Evolutionary conservation across 2,888 invertebrate genomes (phyloP).

Genomic region (Synanthedon formicaeformis): DNA sequence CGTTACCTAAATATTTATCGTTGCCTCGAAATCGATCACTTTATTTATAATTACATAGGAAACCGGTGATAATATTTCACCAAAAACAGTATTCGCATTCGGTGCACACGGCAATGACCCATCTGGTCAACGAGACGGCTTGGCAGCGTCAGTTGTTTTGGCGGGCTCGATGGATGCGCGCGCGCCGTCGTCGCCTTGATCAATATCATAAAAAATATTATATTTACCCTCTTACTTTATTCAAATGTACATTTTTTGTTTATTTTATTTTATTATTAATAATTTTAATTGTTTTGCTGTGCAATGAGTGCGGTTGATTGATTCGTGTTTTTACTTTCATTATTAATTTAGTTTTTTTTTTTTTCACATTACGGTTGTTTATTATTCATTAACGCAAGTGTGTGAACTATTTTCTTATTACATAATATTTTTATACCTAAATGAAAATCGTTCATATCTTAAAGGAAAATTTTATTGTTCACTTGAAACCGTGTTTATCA

Average conservation of each 20-base stretch:
- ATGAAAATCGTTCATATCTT: not conserved
- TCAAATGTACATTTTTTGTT: too few species aligned
- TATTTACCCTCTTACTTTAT: too few species aligned
- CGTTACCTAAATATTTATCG: not conserved
- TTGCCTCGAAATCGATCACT: not conserved
- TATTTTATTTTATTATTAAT: too few species aligned
- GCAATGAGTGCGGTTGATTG: too few species aligned
- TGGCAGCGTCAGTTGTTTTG: slow-evolving; percentile 63
- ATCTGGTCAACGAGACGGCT: slow-evolving; percentile 42
- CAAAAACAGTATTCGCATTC: slow-evolving; percentile 11
- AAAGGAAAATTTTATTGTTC: not conserved
- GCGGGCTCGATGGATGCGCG: slow-evolving; percentile 36
- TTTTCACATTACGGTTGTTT: too few species aligned
- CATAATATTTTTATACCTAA: slow-evolving; percentile 16
- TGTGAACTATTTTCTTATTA: slow-evolving; percentile 10
- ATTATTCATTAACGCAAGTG: slow-evolving; percentile 17
- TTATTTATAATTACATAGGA: not conserved
- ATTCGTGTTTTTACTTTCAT: too few species aligned
- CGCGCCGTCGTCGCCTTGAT: slow-evolving; percentile 27
- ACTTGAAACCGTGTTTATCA: slow-evolving; percentile 5
- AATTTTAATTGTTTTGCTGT: too few species aligned
- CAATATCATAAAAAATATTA: too few species aligned
- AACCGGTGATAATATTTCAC: slow-evolving; percentile 3
- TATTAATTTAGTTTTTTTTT: too few species aligned
- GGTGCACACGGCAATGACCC: slow-evolving; percentile 31